phyloP scores from a whole-genome alignment of 1,140 invertebrate genomes.

The Psix sp. region DNA sequence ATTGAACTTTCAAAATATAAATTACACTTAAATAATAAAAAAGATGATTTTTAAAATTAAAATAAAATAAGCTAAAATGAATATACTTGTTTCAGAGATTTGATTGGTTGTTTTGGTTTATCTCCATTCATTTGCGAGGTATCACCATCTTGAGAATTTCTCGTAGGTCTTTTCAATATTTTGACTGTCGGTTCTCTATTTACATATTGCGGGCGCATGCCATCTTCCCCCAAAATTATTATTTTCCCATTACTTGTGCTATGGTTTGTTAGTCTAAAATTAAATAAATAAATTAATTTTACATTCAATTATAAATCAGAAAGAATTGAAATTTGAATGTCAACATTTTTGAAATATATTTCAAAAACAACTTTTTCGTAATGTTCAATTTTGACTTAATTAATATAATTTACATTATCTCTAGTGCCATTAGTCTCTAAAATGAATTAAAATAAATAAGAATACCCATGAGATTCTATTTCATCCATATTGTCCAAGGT shows the following conservation, averaged over 20 bases:
- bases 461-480: constrained; percentile 67
- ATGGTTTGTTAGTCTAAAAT: constrained; percentile 63
- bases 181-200: constrained; percentile 87
- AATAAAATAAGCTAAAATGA: background rate
- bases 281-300: constrained; percentile 7
- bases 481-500: constrained; percentile 66
- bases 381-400: too few species aligned
- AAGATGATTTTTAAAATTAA: constrained; percentile 1
- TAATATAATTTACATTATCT: too few species aligned
- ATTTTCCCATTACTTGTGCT: constrained; percentile 67
- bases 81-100: constrained; percentile 85
- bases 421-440: too few species aligned
- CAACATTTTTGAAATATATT: too few species aligned
- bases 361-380: constrained; percentile 2
- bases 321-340: too few species aligned
- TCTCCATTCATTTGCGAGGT: constrained; percentile 79
- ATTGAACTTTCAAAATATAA: too few species aligned
- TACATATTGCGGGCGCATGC: constrained; percentile 78
- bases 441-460: too few species aligned
- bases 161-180: constrained; percentile 86
- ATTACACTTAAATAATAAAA: background rate
- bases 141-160: constrained; percentile 73
- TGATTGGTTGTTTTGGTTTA: constrained; percentile 85
- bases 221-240: constrained; percentile 74
- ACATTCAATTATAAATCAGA: constrained; percentile 8